Percentiles rank a stretch among this genome's conserved stretches.
Evolutionary conservation across 2,797 vertebrate species (phyloP).

Genomic region (Helarctos malayanus): DNA sequence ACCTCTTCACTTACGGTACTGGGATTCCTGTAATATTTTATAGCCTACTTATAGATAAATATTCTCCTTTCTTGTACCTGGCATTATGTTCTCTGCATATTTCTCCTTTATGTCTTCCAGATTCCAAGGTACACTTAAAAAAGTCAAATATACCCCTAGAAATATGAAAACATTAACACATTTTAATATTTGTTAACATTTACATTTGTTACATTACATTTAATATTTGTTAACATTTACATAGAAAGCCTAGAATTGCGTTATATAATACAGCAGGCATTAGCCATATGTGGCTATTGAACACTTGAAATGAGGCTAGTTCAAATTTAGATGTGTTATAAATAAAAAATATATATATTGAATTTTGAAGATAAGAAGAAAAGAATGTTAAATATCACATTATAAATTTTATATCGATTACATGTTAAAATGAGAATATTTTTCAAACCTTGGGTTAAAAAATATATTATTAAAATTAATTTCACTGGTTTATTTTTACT

Average conservation of each 20-base stretch:
- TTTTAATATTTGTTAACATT: neutral
- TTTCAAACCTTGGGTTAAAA: neutral
- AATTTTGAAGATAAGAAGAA: neutral
- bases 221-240: neutral
- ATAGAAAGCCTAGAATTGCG: neutral
- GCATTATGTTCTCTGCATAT: neutral
- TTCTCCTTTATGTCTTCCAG: neutral
- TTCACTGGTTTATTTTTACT: neutral
- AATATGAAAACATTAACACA: neutral
- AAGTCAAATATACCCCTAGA: neutral
- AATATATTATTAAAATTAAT: neutral
- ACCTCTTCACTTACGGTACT: neutral
- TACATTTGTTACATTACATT: neutral
- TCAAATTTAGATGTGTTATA: neutral
- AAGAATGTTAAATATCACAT: neutral
- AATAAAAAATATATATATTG: neutral
- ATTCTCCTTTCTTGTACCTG: neutral
- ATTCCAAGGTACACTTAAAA: neutral
- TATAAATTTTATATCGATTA: neutral
- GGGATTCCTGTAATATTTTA: neutral
- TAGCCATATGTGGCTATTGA: neutral
- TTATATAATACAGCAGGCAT: neutral
- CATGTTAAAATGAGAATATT: neutral
- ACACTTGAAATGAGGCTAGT: neutral
- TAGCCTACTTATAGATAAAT: neutral